Percentiles rank a stretch among this genome's conserved stretches.
Conservation (phyloP, 92 coral and sea anemone species). For the Siderastrea siderea region DNA sequence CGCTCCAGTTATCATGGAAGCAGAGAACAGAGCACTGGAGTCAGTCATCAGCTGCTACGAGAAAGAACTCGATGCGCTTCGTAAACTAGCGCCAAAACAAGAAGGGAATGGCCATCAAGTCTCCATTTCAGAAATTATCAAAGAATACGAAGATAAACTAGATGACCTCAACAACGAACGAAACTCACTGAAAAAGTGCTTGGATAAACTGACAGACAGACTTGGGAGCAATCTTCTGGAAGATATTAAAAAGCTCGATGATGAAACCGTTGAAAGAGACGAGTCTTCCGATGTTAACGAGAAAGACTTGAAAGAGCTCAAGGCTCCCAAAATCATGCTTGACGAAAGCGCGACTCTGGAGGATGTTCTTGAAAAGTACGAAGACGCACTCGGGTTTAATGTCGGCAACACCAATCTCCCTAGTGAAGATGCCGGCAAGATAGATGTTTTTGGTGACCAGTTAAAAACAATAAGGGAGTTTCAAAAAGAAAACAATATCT, state of each 20-base stretch:
- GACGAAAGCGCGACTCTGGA: constrained; percentile 52
- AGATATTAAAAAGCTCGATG: constrained; percentile 8
- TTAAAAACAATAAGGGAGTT: neutral
- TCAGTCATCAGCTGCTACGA: constrained; percentile 60
- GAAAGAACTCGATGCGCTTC: constrained; percentile 56
- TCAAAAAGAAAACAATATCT: neutral
- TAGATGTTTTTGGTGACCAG: neutral
- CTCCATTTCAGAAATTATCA: constrained; percentile 47
- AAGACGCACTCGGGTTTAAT: constrained; percentile 33
- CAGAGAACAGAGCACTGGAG: constrained; percentile 61
- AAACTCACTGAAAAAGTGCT: constrained; percentile 25
- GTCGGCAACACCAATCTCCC: neutral
- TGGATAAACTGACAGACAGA: constrained; percentile 14
- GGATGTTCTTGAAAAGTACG: constrained; percentile 56
- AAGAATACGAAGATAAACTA: constrained; percentile 70
- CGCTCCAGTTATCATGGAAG: constrained; percentile 38
- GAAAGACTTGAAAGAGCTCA: constrained; percentile 2
- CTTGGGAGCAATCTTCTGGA: constrained; percentile 16
- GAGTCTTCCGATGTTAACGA: neutral
- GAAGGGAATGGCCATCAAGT: neutral
- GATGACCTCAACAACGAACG: constrained; percentile 32
- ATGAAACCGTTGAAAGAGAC: neutral
- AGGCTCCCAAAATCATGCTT: constrained; percentile 34
- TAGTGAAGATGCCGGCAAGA: neutral
- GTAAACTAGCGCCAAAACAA: neutral